phyloP scores from a whole-genome alignment of 2,113 vertebrate genomes.

The Pavo muticus region DNA sequence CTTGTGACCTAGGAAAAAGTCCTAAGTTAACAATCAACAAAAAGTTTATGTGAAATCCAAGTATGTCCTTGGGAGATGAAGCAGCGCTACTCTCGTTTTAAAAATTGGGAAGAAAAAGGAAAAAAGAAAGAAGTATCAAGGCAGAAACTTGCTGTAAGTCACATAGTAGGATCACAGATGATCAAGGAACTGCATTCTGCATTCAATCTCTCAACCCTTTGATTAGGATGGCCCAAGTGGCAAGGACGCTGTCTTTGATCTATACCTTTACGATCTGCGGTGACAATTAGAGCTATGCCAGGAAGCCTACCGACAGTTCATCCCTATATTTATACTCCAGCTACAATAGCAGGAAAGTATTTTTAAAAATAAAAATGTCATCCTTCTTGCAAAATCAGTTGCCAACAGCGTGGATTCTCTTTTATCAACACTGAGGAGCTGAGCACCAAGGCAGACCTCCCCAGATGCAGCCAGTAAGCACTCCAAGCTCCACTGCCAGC shows the following conservation, averaged over 20 bases:
- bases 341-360: neutral
- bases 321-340: neutral
- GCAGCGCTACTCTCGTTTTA: neutral
- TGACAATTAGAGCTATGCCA: neutral
- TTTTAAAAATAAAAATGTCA: neutral
- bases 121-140: fast-evolving
- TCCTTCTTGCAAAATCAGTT: neutral
- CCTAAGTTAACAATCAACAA: neutral
- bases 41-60: neutral
- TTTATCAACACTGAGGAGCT: neutral
- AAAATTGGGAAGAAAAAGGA: neutral
- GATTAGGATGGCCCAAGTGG: neutral
- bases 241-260: neutral
- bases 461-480: neutral
- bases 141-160: neutral
- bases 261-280: neutral
- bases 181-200: neutral
- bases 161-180: neutral
- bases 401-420: neutral
- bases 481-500: neutral
- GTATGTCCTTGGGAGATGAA: neutral
- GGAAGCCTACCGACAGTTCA: neutral
- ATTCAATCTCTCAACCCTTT: neutral
- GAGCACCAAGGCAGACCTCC: neutral
- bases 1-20: neutral